These are phyloP conservation scores for Drosophila nebulosa DNA, from an alignment of 1,140 invertebrate genomes.

Conservation along the genomic window DNA sequence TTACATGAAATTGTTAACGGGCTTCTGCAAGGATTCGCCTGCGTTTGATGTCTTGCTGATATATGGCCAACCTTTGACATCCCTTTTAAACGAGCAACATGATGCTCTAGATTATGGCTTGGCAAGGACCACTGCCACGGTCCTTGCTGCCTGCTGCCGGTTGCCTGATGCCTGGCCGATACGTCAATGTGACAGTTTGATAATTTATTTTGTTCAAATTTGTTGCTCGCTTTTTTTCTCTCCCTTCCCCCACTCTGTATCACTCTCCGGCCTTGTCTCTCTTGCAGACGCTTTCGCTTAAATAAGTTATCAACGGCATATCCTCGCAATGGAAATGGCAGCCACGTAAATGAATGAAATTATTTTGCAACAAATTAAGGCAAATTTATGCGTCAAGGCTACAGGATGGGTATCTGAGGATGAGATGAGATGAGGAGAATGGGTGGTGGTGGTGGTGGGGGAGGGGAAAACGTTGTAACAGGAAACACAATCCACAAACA, in stretches of 20 bases:
- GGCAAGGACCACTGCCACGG: conserved; percentile 42
- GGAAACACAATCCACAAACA: conserved; percentile 58
- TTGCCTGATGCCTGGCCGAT: conserved; percentile 41
- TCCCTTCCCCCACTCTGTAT: not conserved
- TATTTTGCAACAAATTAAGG: conserved; percentile 79
- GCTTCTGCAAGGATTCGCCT: conserved; percentile 54
- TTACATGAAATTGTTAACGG: conserved; percentile 78
- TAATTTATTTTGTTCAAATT: conserved; percentile 79
- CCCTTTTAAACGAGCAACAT: conserved; percentile 78
- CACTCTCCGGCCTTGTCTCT: not conserved
- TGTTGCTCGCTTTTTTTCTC: conserved; percentile 47
- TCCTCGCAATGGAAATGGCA: conserved; percentile 47
- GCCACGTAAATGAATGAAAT: conserved; percentile 76
- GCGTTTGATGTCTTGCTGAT: conserved; percentile 75
- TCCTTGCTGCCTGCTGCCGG: not conserved
- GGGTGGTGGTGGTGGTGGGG: not conserved
- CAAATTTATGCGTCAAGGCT: conserved; percentile 74
- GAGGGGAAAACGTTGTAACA: conserved; percentile 16
- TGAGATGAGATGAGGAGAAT: too few relatives aligned
- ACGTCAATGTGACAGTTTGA: conserved; percentile 79
- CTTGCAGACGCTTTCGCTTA: conserved; percentile 44
- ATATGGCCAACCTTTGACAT: conserved; percentile 79
- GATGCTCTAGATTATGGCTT: conserved; percentile 76
- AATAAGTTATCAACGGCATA: conserved; percentile 70
- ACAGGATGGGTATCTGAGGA: conserved; percentile 15